These are phyloP conservation scores for Etia nguti DNA, from an alignment of 2,113 vertebrate species.

Conservation along the genomic window DNA sequence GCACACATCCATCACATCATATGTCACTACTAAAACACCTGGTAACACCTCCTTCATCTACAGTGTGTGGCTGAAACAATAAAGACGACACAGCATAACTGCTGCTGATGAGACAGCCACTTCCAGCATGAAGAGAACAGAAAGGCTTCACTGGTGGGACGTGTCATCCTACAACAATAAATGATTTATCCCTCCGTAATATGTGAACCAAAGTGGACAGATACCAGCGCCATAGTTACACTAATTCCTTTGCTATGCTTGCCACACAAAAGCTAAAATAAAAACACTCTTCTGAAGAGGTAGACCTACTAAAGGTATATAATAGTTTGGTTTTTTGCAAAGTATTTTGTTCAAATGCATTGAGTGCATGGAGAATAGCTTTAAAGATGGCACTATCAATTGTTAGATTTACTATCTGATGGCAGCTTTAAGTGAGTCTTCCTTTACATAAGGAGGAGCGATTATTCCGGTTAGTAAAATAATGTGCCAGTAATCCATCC, in stretches of 20 bases:
- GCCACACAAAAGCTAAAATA: background rate
- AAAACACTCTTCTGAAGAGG: background rate
- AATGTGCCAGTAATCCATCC: background rate
- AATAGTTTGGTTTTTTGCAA: background rate
- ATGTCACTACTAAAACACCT: background rate
- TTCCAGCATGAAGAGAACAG: background rate
- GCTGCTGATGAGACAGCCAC: background rate
- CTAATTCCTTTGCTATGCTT: background rate
- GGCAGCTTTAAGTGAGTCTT: background rate
- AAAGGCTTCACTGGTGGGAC: background rate
- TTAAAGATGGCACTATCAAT: background rate
- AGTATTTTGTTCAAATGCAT: background rate
- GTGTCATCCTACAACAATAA: background rate
- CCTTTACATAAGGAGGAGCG: background rate
- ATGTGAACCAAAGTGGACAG: background rate
- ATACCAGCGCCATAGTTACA: background rate
- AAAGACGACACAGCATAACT: background rate
- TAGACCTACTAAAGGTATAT: background rate
- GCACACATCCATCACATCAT: background rate
- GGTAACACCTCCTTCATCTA: background rate
- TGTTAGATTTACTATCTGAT: background rate
- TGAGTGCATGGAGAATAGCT: background rate
- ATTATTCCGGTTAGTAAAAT: background rate
- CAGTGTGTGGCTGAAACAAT: background rate
- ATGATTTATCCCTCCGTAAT: accelerated